A percentile compares a stretch with the other conserved stretches of the same genome.
Evolutionary conservation across 2,113 vertebrate genomes (phyloP).

Genomic region (Pogona vitticeps): DNA sequence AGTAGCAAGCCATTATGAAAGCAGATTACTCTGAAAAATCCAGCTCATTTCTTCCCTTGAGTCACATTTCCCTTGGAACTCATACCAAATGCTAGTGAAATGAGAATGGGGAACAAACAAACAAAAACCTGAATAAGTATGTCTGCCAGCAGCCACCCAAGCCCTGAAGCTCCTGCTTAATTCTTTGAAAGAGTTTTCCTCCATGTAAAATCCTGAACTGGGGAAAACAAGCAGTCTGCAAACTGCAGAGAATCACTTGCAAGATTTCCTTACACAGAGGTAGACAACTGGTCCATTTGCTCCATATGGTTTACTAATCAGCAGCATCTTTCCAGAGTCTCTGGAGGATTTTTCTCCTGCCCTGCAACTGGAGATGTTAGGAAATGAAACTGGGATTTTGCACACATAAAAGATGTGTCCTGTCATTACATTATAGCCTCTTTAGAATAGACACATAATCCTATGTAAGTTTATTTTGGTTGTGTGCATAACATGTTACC

Average conservation of each 20-base stretch:
- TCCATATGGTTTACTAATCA: background rate
- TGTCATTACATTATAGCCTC: background rate
- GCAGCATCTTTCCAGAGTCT: background rate
- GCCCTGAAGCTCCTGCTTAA: background rate
- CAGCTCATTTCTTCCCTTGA: background rate
- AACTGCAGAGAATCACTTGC: background rate
- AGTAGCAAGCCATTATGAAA: background rate
- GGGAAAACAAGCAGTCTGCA: background rate
- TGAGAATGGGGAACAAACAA: conserved; percentile 19
- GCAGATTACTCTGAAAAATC: background rate
- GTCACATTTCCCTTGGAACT: background rate
- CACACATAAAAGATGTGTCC: background rate
- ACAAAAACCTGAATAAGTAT: background rate
- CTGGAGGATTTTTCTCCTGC: background rate
- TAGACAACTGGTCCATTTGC: background rate
- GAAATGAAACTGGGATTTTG: background rate
- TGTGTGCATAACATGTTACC: background rate
- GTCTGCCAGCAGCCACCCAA: background rate
- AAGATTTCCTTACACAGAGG: background rate
- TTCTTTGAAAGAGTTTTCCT: background rate
- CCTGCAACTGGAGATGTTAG: background rate
- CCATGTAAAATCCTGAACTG: background rate
- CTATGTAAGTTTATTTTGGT: background rate
- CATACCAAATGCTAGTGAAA: conserved; percentile 18
- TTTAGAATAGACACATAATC: background rate